Evolutionary conservation across 2,888 invertebrate genomes (phyloP), one percentile per base, ranked within the genome.

Genomic region (Ichneumoninae sp.): DNA sequence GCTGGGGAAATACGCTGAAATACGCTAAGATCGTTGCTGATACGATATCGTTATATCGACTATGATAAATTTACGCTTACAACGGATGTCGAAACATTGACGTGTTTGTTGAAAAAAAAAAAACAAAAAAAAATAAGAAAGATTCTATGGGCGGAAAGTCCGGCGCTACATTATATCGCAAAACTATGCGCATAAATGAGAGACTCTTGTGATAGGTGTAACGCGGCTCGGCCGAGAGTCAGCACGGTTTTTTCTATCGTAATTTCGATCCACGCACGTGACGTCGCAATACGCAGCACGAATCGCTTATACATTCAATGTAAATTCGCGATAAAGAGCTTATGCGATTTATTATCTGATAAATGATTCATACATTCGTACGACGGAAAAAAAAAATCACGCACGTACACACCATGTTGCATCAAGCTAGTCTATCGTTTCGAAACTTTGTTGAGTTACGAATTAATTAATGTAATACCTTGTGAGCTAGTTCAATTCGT

Each of bases 181-280:
- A 26, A 26, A 57, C 57, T 60, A 60, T 62, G 47, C 16, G 47
- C 57, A n/a, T 4, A 6, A 69, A 69, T 7, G 7, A 22, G 57
- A 54, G 62, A 78, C 57, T 60, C 44, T 78, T 57, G 77, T 69
- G 69, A 78, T 78, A 78, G 69, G 26, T 78, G 19, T 47, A 47
- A 69, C 54, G 13, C 54, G 36, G n/a, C 10, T 66, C 26, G 33
- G 3, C 19, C 13, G 7, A 44, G 68, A 13, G 33, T 1, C 8
- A 26, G 40, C 26, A 33, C 65, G 40, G 40, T 52, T 5, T 52
- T 40, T 65, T 75, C n/a, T 52, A 50, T 50, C 50, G 50, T 50
- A n/a, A 50, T n/a, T 50, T 50, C 50, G 3, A n/a, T 50, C 40
- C 40, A n/a, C 16, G 5, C 19, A 54, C n/a, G 54, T 54, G 5